Base-by-base conservation (phyloP, 2,888 invertebrate genomes). In the Lepidocyrtoides sp. region DNA sequence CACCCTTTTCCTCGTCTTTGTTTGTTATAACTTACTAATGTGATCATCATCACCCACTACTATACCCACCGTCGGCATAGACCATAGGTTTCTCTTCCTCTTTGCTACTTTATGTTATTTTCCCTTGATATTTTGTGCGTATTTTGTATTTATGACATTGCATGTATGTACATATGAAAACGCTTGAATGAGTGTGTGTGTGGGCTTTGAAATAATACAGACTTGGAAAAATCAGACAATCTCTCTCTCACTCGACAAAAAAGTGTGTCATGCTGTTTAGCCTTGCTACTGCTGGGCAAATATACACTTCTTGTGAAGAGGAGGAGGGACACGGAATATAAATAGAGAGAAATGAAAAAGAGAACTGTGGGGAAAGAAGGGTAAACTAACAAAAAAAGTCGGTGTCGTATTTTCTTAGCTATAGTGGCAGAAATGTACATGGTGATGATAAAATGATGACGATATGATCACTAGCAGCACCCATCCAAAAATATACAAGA, bases 251-350 rank as follows among this genome's bases (percentile, higher is more conserved):
- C n/a, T n/a, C n/a, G n/a, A 12, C 17, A 57, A 66, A 32, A 66
- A 66, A 66, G 66, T 66, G 66, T 66, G 66, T 66, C 66, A 66
- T 66, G 32, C 3, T 66, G 29, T 14, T 66, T 66, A 32, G n/a
- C 32, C 20, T 23, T 20, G 12, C 26, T 12, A 26, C 23, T 8
- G 26, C 23, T 10, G 7, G 12, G 10, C 20, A 8, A 60, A 60
- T 44, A 26, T 26, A 44, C 2, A 2, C 36, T 7, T 20, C 4
- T 10, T 32, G 17, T 44, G 60, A 60, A 23, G 23, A 60, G 60
- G 23, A 44, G 72, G 66, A 0, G 29, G 29, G 14, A 10, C 26
- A 23, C 20, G 29, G 66, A 32, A 29, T 32, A 32, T 10, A 66
- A 4, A 12, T 8, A 7, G 32, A 32, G 14, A 32, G n/a, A 32